A percentile compares a stretch with the other conserved stretches of the same genome.
Evolutionary conservation across 2,888 invertebrate species (phyloP).

Genomic region (Pachycephus smyrnensis): DNA sequence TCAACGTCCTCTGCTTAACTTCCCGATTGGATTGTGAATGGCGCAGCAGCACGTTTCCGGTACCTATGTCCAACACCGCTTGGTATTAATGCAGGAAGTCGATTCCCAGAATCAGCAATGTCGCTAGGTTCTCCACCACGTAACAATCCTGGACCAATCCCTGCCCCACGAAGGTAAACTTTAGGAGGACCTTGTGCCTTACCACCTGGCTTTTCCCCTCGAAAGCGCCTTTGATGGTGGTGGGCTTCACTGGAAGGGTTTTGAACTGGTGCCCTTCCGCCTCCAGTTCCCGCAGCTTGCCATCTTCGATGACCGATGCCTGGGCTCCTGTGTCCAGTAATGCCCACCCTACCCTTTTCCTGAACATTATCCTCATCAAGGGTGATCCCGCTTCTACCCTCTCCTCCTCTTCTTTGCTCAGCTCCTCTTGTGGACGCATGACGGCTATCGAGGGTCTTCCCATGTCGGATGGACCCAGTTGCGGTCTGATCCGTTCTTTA

Average conservation of each 20-base stretch:
- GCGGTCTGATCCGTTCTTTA: too few relatives aligned
- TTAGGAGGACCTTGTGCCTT: not conserved
- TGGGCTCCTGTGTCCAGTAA: slow-evolving; percentile 11
- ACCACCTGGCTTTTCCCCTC: not conserved
- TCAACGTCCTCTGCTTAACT: too few relatives aligned
- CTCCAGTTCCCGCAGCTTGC: not conserved
- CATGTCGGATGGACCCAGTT: too few relatives aligned
- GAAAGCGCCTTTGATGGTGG: not conserved
- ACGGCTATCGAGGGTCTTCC: not conserved
- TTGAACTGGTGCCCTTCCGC: not conserved
- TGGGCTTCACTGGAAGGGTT: not conserved
- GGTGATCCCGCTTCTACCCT: too few relatives aligned
- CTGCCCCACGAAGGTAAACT: not conserved
- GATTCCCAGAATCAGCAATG: not conserved
- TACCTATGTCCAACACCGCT: not conserved
- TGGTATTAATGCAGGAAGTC: not conserved
- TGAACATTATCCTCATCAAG: not conserved
- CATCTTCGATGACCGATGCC: slow-evolving; percentile 1
- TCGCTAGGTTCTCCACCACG: not conserved
- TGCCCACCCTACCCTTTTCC: not conserved
- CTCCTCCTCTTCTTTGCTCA: not conserved
- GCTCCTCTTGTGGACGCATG: not conserved
- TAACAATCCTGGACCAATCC: not conserved
- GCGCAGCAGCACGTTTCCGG: not conserved
- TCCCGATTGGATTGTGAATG: too few relatives aligned